Conservation (phyloP, 2,113 vertebrate genomes). For the Helogale parvula region DNA sequence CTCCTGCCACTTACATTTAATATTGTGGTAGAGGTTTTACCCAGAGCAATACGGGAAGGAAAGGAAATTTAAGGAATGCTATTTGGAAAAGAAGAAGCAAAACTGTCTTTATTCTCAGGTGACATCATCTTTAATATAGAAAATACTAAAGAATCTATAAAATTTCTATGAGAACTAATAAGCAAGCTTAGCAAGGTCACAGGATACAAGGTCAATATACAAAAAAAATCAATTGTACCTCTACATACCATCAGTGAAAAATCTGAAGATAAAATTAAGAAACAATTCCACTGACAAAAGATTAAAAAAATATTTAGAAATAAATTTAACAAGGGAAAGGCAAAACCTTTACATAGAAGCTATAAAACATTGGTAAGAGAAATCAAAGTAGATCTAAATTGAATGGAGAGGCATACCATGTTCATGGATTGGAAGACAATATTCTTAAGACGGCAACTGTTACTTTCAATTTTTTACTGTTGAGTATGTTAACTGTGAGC, state of each 20-base stretch:
- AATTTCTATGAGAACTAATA: background rate
- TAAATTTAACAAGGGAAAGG: background rate
- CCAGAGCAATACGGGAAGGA: background rate
- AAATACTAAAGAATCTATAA: background rate
- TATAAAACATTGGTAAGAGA: background rate
- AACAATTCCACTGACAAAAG: background rate
- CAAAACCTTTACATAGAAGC: background rate
- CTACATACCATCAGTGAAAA: background rate
- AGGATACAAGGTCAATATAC: background rate
- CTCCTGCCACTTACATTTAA: background rate
- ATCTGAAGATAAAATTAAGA: background rate
- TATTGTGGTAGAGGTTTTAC: background rate
- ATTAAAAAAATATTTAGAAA: background rate
- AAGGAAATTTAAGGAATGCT: background rate
- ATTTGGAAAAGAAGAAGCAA: background rate
- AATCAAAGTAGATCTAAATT: background rate
- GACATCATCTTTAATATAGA: background rate
- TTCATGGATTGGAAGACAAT: background rate
- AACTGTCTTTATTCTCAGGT: background rate
- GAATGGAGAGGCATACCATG: background rate
- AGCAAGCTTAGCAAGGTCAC: background rate
- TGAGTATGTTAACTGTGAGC: background rate
- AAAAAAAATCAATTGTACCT: background rate
- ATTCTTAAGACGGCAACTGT: background rate
- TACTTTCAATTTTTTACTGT: background rate